Base-by-base conservation (phyloP, 2,797 vertebrate genomes). In the Cygnus olor region DNA sequence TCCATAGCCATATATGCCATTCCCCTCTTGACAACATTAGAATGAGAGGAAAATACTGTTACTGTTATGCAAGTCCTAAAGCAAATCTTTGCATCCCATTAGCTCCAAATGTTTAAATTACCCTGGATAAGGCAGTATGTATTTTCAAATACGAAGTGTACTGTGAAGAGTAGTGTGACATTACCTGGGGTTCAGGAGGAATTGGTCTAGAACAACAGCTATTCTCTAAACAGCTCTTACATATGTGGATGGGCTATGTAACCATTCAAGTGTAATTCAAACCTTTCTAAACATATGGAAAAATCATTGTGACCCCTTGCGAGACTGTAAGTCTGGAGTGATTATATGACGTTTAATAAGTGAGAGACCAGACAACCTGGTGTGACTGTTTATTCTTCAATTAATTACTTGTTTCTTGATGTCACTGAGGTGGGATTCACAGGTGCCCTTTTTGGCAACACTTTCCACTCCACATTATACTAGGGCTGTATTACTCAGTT, bases 21-120 rank as follows among this genome's bases (percentile, higher is more conserved):
- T 91, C 51, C 96, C 94, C 82, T 97, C 87, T 93, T 95, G 94
- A 63, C 25, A 92, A 87, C 86, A 80, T 89, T 77, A 88, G 88
- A 94, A 83, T 47, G 40, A 89, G 58, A 85, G 19, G 51, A 94
- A 77, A 54, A 63, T 64, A 81, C 20, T 80, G 24, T 68, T 78
- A 93, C n/a, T 81, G 51, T 60, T 76, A 63, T 27, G 76, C 24
- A 54, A 71, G 68, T n/a, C 47, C 77, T 86, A 86, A 79, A 95
- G 80, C 73, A 94, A 91, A 77, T 89, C 91, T 60, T 84, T 84
- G 56, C 53, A 82, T 84, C 70, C 84, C 74, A 93, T 80, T 60
- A 60, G 47, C 65, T 89, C 65, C 49, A 85, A 27, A 85, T 80
- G 85, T 74, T 92, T 61, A 82, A 89, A 44, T 83, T 72, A 80